These are phyloP conservation scores for Aradophagus sp. DNA, from an alignment of 1,140 invertebrate species.

Conservation along the genomic window DNA sequence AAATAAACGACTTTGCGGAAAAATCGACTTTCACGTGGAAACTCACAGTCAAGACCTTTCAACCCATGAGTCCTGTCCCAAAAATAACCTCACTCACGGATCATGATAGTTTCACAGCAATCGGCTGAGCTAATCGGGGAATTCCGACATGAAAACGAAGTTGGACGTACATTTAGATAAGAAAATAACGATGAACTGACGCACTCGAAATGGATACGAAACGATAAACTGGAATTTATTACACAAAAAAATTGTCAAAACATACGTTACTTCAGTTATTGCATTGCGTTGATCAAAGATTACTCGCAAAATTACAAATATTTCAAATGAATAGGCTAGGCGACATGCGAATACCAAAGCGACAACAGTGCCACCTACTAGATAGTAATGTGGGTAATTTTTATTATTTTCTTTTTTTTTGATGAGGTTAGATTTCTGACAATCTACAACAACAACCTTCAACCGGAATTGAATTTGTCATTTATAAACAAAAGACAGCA, in stretches of 20 bases:
- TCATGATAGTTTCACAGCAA: background rate
- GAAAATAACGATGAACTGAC: no score
- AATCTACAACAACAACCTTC: no score
- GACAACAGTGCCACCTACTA: no score
- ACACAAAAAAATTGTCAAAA: background rate
- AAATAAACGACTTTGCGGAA: no score
- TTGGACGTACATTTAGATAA: conserved; percentile 1
- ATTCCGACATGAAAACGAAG: conserved; percentile 4
- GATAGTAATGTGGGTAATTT: no score
- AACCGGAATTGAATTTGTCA: no score
- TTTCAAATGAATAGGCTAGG: no score
- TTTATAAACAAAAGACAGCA: no score
- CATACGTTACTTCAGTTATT: background rate
- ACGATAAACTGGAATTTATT: background rate
- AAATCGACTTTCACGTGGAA: background rate
- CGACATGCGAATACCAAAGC: no score
- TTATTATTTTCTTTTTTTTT: no score
- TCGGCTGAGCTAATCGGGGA: conserved; percentile 8
- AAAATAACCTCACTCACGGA: conserved; percentile 10
- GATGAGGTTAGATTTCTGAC: no score
- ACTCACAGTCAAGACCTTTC: background rate
- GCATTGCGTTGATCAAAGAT: background rate
- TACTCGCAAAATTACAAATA: conserved; percentile 1
- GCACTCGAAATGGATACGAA: background rate
- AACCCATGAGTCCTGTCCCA: conserved; percentile 24